phyloP scores from a whole-genome alignment of 2,797 vertebrate genomes.

The Sebastes reedi region DNA sequence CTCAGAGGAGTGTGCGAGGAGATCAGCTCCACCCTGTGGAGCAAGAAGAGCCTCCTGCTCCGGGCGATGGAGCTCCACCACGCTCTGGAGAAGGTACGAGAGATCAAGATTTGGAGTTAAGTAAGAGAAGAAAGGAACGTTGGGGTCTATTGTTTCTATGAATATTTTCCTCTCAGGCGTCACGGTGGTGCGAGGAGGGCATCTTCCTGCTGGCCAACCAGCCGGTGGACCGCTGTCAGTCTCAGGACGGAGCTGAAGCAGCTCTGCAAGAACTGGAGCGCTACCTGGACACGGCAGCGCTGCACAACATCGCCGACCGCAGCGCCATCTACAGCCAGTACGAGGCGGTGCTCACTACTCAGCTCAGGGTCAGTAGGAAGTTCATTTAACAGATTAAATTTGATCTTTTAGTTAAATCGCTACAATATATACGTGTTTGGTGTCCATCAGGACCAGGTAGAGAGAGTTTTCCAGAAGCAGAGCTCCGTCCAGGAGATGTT shows the following conservation, averaged over 20 bases:
- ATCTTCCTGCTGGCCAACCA: conserved; percentile 95
- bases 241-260: conserved; percentile 95
- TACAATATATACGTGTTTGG: neutral
- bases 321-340: conserved; percentile 88
- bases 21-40: conserved; percentile 74
- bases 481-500: conserved; percentile 95
- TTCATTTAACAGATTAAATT: neutral
- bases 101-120: neutral
- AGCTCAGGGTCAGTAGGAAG: conserved; percentile 85
- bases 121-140: neutral
- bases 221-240: conserved; percentile 95
- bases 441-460: conserved; percentile 87
- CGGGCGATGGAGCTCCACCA: conserved; percentile 90
- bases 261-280: conserved; percentile 94
- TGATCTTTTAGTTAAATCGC: neutral
- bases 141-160: neutral
- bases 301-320: conserved; percentile 86
- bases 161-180: conserved; percentile 76
- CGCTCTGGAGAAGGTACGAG: conserved; percentile 88
- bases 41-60: conserved; percentile 83
- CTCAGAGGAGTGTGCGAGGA: conserved; percentile 85
- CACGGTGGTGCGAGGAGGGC: conserved; percentile 93
- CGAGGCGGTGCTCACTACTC: conserved; percentile 85
- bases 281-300: conserved; percentile 88
- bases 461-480: conserved; percentile 94